These are phyloP conservation scores for Puffinus mauretanicus DNA, from an alignment of 2,113 vertebrate genomes.

Conservation along the genomic window DNA sequence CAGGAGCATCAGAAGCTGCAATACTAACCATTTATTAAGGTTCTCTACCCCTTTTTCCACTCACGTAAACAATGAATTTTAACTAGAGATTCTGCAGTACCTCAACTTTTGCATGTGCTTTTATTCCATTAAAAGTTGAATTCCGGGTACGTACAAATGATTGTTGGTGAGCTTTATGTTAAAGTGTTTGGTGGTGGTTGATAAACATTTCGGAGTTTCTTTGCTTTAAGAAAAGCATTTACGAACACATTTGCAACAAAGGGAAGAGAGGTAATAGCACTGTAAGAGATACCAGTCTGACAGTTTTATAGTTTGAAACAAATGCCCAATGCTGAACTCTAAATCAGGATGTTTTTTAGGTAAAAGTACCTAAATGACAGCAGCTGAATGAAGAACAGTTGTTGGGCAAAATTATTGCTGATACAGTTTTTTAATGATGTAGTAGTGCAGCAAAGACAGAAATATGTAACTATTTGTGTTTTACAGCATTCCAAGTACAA, in stretches of 20 bases:
- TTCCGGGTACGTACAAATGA: background rate
- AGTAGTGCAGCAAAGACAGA: background rate
- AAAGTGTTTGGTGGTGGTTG: background rate
- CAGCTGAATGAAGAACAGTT: background rate
- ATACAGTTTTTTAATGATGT: background rate
- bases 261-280: background rate
- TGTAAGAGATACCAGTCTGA: background rate
- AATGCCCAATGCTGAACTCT: background rate
- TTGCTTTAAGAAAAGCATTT: background rate
- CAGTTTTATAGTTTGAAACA: background rate
- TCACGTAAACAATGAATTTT: conserved; percentile 4
- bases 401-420: background rate
- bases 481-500: background rate
- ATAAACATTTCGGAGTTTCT: background rate
- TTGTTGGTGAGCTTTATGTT: background rate
- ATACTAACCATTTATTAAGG: background rate
- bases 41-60: background rate
- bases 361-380: background rate
- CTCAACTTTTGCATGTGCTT: background rate
- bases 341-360: background rate
- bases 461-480: background rate
- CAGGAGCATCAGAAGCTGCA: background rate
- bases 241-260: background rate
- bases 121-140: background rate
- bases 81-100: background rate